Conservation (phyloP, 1,140 invertebrate genomes). For the Zaprionus ornatus region DNA sequence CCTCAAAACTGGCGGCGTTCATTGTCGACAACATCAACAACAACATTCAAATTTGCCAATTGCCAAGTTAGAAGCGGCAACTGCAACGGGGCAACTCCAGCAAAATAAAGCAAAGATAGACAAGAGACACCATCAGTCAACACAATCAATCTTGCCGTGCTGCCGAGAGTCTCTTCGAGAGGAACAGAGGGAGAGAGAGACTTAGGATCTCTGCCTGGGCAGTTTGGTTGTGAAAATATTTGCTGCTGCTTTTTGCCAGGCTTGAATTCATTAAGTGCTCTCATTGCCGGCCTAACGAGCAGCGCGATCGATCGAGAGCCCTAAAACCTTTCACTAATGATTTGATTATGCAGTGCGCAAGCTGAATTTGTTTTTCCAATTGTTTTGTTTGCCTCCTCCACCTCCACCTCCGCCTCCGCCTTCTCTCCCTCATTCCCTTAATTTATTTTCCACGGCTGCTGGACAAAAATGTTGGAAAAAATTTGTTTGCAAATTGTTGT, state of each 20-base stretch:
- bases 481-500: conserved; percentile 59
- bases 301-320: conserved; percentile 75
- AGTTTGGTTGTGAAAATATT: conserved; percentile 75
- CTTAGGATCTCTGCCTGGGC: conserved; percentile 30
- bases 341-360: conserved; percentile 64
- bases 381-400: conserved; percentile 2
- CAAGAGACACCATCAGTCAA: conserved; percentile 72
- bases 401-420: background rate
- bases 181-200: background rate
- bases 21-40: conserved; percentile 62
- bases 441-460: background rate
- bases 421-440: background rate
- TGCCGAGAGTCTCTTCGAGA: background rate
- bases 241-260: conserved; percentile 51
- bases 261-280: conserved; percentile 66
- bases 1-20: conserved; percentile 27
- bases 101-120: conserved; percentile 2
- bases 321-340: conserved; percentile 82
- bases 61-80: conserved; percentile 43
- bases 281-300: conserved; percentile 73
- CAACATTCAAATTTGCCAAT: conserved; percentile 75
- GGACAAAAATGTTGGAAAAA: conserved; percentile 19
- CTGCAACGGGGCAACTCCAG: background rate
- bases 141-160: conserved; percentile 69
- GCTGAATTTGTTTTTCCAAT: background rate